These are phyloP conservation scores for Baronia brevicornis DNA, from an alignment of 2,888 invertebrate species.

Conservation along the genomic window DNA sequence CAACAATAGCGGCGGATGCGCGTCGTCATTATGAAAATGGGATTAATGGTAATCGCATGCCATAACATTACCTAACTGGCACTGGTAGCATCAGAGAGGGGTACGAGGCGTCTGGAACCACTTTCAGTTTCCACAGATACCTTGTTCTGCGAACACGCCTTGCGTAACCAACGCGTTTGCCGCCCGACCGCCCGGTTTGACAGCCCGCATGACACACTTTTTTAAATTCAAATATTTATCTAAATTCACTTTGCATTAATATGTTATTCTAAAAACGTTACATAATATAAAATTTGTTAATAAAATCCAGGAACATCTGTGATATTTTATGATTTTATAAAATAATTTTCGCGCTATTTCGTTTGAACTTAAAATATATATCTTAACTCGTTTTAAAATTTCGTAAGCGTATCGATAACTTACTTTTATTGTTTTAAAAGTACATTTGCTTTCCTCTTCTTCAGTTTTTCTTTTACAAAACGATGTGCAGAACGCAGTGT, in stretches of 20 bases:
- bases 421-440: slow-evolving; percentile 1
- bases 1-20: slow-evolving; percentile 37
- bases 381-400: no score
- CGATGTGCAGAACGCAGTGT: slow-evolving; percentile 47
- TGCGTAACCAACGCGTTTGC: slow-evolving; percentile 38
- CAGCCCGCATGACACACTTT: slow-evolving; percentile 63
- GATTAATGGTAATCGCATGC: slow-evolving; percentile 43
- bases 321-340: slow-evolving; percentile 2
- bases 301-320: slow-evolving; percentile 7
- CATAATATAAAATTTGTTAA: slow-evolving; percentile 6
- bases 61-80: slow-evolving; percentile 38
- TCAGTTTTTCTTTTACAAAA: slow-evolving; percentile 28
- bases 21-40: slow-evolving; percentile 34
- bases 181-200: slow-evolving; percentile 35
- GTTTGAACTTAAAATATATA: not conserved
- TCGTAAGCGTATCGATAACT: not conserved
- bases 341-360: slow-evolving; percentile 24
- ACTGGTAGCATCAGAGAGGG: slow-evolving; percentile 29
- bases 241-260: slow-evolving; percentile 15
- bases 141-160: slow-evolving; percentile 49
- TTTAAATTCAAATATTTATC: slow-evolving; percentile 27
- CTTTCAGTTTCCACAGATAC: slow-evolving; percentile 65
- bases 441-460: no score
- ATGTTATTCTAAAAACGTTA: slow-evolving; percentile 1
- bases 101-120: slow-evolving; percentile 37